phyloP scores from a whole-genome alignment of 2,888 invertebrate genomes.

The Drosophila colorata region DNA sequence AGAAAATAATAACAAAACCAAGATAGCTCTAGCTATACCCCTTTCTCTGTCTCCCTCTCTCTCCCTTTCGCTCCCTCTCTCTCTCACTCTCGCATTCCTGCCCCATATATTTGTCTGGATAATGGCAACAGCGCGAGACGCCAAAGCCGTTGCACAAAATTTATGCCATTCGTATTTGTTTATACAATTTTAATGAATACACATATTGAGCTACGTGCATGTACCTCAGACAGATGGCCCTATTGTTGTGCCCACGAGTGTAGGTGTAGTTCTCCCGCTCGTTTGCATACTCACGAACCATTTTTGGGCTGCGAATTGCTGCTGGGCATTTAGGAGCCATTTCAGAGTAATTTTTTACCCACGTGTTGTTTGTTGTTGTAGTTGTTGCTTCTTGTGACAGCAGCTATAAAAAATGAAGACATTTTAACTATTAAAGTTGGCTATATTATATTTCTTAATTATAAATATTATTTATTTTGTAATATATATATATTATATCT shows the following conservation, averaged over 20 bases:
- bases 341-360: slow-evolving; percentile 10
- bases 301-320: slow-evolving; percentile 14
- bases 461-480: not conserved
- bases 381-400: not conserved
- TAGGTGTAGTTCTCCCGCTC: not conserved
- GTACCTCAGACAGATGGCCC: slow-evolving; percentile 10
- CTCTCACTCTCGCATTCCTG: not conserved
- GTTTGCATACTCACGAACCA: slow-evolving; percentile 22
- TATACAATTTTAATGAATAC: slow-evolving; percentile 84
- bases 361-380: not conserved
- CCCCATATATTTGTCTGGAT: slow-evolving; percentile 38
- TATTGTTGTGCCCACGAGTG: not conserved
- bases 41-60: not conserved
- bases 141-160: slow-evolving; percentile 63
- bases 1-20: slow-evolving; percentile 63
- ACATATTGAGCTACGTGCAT: slow-evolving; percentile 53
- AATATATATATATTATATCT: not conserved
- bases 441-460: not conserved
- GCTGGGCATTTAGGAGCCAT: slow-evolving; percentile 26
- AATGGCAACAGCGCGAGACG: slow-evolving; percentile 45
- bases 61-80: not conserved
- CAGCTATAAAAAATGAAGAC: not conserved
- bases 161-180: slow-evolving; percentile 82
- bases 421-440: not conserved
- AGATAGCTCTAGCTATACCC: slow-evolving; percentile 20